phyloP scores from a whole-genome alignment of 2,888 invertebrate species.

The Acrocera orbiculus region DNA sequence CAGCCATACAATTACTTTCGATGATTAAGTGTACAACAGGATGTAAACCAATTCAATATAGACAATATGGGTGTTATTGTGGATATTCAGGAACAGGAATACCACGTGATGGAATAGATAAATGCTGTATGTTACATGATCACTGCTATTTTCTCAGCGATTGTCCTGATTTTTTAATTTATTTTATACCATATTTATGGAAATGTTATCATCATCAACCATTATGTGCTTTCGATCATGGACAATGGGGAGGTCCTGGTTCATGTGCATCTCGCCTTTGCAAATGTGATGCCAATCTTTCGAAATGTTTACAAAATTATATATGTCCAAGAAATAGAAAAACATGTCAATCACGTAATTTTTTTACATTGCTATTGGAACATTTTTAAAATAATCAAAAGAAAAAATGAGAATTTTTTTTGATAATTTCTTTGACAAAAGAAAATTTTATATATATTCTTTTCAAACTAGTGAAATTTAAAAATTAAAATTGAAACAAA shows the following conservation, averaged over 20 bases:
- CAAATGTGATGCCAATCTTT: constrained; percentile 63
- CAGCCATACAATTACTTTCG: constrained; percentile 47
- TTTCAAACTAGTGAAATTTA: no score
- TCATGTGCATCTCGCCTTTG: constrained; percentile 64
- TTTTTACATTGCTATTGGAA: constrained; percentile 49
- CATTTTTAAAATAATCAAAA: background rate
- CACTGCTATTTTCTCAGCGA: constrained; percentile 64
- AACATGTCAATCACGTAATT: constrained; percentile 54
- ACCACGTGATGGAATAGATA: constrained; percentile 58
- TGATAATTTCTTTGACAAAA: no score
- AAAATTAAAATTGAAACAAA: no score
- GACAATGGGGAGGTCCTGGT: constrained; percentile 38
- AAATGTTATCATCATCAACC: constrained; percentile 62
- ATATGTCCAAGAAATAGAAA: constrained; percentile 55
- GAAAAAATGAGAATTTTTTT: no score
- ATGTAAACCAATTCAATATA: constrained; percentile 65
- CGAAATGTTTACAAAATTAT: constrained; percentile 59
- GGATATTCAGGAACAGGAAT: constrained; percentile 69
- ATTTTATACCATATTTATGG: constrained; percentile 79
- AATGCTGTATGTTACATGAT: constrained; percentile 74
- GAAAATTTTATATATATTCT: no score
- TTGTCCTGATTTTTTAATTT: constrained; percentile 64
- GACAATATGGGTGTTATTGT: constrained; percentile 82
- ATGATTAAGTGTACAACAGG: constrained; percentile 75
- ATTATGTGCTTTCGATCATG: constrained; percentile 44